Base-by-base conservation (phyloP, 2,797 vertebrate genomes). In the Pseudochirops corinnae region DNA sequence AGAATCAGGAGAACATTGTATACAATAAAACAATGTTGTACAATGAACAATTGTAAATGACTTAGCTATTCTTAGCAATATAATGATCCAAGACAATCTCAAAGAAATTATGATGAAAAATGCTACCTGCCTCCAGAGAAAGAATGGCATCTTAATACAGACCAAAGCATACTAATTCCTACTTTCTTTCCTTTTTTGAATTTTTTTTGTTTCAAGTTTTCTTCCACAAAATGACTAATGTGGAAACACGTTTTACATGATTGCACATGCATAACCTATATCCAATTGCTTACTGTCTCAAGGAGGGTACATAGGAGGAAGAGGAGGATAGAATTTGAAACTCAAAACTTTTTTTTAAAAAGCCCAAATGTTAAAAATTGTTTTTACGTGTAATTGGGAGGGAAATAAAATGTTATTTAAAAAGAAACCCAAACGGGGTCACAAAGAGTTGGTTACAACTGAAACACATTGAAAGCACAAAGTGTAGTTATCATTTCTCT, bases 401-500 rank as follows among this genome's bases (percentile, higher is more conserved):
- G 3, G 18, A n/a, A 67, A 67, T 67, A 67, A n/a, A 67, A 67
- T 67, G n/a, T n/a, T n/a, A 67, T 67, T 62, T 5, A n/a, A n/a
- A 67, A 67, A 67, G 33, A 67, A 67, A 67, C 5, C 62, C 14
- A 31, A 62, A 33, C 1, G 12, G 60, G 60, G 11, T 57, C 24
- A 60, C 58, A 31, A 60, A 60, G 58, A 60, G 10, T 60, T 60
- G 58, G 58, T 12, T 29, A 60, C 58, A 60, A 60, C 58, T 60
- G 58, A 60, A 60, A 60, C 11, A 60, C 26, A 60, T 11, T 29
- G 28, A 31, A 60, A 60, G 11, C 11, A 31, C 57, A 58, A 58
- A 60, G 9, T 9, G 1, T 29, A 56, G 93, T 96, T 94, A 53
- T 90, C 26, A 93, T 95, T 92, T 91, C 91, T 56, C 95, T 90